Conservation (phyloP, 2,113 vertebrate genomes). For the Fulica atra region DNA sequence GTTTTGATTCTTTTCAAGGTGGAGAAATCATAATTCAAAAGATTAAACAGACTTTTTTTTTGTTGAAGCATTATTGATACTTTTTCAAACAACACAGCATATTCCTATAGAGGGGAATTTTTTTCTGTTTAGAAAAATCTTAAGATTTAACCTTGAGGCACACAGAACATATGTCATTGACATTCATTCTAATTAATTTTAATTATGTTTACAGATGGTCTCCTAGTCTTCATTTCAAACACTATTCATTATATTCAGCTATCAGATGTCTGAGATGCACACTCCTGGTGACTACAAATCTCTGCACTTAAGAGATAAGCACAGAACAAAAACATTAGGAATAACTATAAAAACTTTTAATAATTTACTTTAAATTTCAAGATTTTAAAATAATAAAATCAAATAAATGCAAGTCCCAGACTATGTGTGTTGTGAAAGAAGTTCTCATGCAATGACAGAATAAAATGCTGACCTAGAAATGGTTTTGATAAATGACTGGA, state of each 20-base stretch:
- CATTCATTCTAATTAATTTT: not conserved
- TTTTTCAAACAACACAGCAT: not conserved
- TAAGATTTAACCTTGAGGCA: not conserved
- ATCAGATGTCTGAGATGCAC: not conserved
- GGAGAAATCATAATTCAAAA: not conserved
- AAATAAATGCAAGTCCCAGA: not conserved
- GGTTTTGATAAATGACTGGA: not conserved
- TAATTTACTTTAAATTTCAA: not conserved
- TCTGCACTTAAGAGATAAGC: not conserved
- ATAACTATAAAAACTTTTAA: not conserved
- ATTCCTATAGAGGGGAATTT: not conserved
- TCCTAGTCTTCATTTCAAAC: not conserved
- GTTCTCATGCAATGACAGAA: not conserved
- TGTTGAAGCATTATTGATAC: not conserved
- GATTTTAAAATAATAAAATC: not conserved
- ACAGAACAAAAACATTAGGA: not conserved
- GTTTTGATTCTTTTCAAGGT: not conserved
- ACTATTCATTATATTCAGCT: not conserved
- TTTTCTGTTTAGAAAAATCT: not conserved
- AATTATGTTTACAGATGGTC: not conserved
- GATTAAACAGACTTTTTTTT: not conserved
- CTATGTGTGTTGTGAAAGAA: not conserved
- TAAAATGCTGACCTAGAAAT: not conserved
- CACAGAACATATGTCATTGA: not conserved
- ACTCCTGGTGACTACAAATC: not conserved